Conservation (phyloP, 2,797 vertebrate genomes). For the Nyctalus aviator region DNA sequence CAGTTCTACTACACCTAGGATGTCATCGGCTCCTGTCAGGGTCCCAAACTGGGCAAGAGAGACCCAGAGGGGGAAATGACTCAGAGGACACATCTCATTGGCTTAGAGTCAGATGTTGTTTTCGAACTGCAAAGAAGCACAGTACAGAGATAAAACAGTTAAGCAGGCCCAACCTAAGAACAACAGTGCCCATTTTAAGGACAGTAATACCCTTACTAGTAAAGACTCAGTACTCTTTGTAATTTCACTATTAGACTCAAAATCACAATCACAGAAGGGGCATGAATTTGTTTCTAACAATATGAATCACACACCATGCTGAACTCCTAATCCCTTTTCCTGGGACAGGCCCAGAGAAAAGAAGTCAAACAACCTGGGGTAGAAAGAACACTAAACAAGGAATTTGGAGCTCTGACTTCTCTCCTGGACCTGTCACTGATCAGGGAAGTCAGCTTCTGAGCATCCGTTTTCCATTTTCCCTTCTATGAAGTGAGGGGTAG, state of each 20-base stretch:
- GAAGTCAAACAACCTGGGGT: not conserved
- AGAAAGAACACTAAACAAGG: not conserved
- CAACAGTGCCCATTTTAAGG: conserved; percentile 20
- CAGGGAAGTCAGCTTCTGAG: not conserved
- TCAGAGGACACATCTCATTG: not conserved
- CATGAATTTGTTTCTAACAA: conserved; percentile 1
- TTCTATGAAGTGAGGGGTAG: conserved; percentile 25
- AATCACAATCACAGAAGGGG: conserved; percentile 33
- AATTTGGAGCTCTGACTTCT: not conserved
- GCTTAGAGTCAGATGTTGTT: not conserved
- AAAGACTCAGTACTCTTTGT: conserved; percentile 5
- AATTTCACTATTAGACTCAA: conserved; percentile 56
- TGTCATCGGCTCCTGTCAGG: not conserved
- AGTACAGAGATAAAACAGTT: conserved; percentile 31
- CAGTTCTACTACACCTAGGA: not conserved
- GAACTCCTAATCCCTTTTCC: not conserved
- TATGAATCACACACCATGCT: conserved; percentile 8
- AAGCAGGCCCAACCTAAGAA: not conserved
- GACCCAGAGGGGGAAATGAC: not conserved
- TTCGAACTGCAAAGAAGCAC: conserved; percentile 35
- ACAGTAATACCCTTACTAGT: not conserved
- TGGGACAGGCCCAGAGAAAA: not conserved
- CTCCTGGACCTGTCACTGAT: not conserved
- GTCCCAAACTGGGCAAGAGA: not conserved
- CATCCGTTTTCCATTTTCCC: not conserved